Conservation (phyloP, 1,140 invertebrate species). For the Armadillidium nasatum region DNA sequence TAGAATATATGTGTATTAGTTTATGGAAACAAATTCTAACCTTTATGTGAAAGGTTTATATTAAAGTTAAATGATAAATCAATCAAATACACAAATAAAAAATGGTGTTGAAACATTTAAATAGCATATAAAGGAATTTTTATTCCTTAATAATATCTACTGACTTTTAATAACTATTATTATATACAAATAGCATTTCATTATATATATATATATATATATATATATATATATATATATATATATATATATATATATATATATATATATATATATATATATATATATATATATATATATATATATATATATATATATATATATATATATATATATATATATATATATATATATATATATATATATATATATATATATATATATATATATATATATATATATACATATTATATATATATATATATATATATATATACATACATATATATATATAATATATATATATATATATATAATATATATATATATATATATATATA, state of each 20-base stretch:
- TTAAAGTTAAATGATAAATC: background rate
- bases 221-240: background rate
- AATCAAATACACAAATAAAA: background rate
- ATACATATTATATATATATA: background rate
- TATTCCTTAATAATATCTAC: background rate
- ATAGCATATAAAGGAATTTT: background rate
- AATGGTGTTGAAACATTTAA: background rate
- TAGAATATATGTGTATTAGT: background rate
- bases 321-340: background rate
- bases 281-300: background rate
- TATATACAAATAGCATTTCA: background rate
- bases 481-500: background rate
- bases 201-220: background rate
- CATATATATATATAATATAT: conserved; percentile 5
- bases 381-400: conserved; percentile 11
- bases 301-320: conserved; percentile 11
- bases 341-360: background rate
- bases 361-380: background rate
- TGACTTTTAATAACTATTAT: background rate
- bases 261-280: background rate
- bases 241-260: background rate
- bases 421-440: conserved; percentile 2
- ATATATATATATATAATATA: conserved; percentile 4
- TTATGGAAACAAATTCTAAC: background rate
- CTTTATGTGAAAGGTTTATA: background rate